These are phyloP conservation scores for Haliclona indistincta DNA, from an alignment of 37 sponge, comb jelly and placozoan species.

Conservation along the genomic window DNA sequence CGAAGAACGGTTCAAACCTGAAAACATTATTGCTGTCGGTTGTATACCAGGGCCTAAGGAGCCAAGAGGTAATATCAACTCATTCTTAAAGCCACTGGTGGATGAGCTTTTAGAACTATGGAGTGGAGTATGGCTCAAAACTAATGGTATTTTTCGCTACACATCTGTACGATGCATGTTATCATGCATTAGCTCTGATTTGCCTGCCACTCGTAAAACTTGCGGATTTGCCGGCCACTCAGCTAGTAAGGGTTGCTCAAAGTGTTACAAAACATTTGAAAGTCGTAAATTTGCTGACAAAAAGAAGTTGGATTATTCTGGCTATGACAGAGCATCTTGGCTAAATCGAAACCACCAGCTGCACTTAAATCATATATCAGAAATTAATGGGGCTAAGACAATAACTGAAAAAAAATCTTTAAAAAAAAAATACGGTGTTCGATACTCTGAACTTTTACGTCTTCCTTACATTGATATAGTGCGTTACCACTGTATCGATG, in stretches of 20 bases:
- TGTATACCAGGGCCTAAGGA: constrained; percentile 65
- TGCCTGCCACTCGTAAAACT: constrained; percentile 34
- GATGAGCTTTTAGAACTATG: constrained; percentile 36
- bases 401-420: constrained; percentile 11
- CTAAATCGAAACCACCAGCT: too few species aligned
- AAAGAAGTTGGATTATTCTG: constrained; percentile 20
- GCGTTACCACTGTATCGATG: constrained; percentile 48
- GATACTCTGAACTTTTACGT: constrained; percentile 39
- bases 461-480: constrained; percentile 58
- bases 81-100: constrained; percentile 49
- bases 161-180: constrained; percentile 10
- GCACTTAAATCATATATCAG: too few species aligned
- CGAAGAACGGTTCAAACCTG: constrained; percentile 20
- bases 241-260: constrained; percentile 31
- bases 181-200: constrained; percentile 31
- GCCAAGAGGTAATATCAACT: constrained; percentile 33
- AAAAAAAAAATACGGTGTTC: constrained; percentile 35
- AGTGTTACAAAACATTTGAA: constrained; percentile 29
- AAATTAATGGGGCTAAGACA: neutral
- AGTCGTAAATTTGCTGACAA: constrained; percentile 17
- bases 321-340: constrained; percentile 27
- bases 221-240: too few species aligned
- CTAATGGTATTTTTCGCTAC: neutral
- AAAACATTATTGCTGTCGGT: constrained; percentile 44
- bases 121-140: constrained; percentile 29